Percentiles rank a stretch among this genome's conserved stretches.
These are phyloP conservation scores for Oriolus oriolus DNA, from an alignment of 2,113 vertebrate species.

Conservation along the genomic window DNA sequence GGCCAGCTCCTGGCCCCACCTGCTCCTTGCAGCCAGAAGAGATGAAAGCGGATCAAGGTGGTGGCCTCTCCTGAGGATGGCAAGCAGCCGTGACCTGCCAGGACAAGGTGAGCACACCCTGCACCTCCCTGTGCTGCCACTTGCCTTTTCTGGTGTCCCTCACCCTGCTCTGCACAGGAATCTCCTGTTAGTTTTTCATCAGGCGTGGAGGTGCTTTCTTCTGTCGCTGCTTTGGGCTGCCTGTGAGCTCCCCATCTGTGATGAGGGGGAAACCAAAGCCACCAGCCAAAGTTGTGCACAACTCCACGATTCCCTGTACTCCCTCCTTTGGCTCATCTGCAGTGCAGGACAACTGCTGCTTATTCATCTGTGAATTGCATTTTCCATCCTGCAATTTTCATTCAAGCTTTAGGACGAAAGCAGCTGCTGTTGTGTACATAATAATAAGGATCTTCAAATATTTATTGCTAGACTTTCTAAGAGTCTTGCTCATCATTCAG, in stretches of 20 bases:
- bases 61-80: not conserved
- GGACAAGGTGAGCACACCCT: not conserved
- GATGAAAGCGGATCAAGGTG: not conserved
- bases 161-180: not conserved
- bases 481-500: not conserved
- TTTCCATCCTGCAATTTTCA: not conserved
- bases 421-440: not conserved
- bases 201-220: not conserved
- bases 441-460: not conserved
- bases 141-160: not conserved
- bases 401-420: not conserved
- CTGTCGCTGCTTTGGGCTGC: not conserved
- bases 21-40: not conserved
- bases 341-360: not conserved
- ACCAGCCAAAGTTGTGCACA: not conserved
- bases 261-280: not conserved
- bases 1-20: not conserved
- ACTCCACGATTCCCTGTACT: not conserved
- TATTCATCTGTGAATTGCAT: not conserved
- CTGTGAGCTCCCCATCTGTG: not conserved
- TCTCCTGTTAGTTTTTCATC: not conserved
- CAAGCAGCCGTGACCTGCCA: not conserved
- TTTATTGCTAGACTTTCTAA: not conserved
- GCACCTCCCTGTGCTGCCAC: not conserved
- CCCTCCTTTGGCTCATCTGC: not conserved